Conservation (phyloP, 92 coral and sea anemone genomes). For the Desmophyllum pertusum region DNA sequence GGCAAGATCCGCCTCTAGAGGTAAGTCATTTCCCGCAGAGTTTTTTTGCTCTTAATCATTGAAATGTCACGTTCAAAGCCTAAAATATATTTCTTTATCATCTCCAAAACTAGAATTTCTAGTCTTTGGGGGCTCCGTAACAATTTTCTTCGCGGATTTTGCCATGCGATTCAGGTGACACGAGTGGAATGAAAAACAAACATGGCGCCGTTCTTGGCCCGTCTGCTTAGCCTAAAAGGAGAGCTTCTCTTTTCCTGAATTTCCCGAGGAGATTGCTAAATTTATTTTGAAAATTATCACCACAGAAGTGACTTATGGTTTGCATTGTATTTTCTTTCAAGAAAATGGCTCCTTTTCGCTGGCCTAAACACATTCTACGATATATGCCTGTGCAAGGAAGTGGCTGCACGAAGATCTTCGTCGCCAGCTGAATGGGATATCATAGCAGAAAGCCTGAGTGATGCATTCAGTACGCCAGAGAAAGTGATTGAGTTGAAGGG, state of each 20-base stretch:
- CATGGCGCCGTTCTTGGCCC: no score
- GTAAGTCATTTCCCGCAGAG: slow-evolving; percentile 44
- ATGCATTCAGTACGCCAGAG: slow-evolving; percentile 45
- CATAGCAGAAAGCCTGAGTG: slow-evolving; percentile 55
- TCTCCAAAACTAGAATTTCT: no score
- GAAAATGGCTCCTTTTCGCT: slow-evolving; percentile 72
- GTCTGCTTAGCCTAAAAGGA: no score
- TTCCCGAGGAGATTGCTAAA: slow-evolving; percentile 8
- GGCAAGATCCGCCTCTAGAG: slow-evolving; percentile 23
- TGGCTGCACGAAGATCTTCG: slow-evolving; percentile 46
- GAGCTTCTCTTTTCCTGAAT: slow-evolving; percentile 6
- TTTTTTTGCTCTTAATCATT: slow-evolving; percentile 28
- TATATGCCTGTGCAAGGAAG: slow-evolving; percentile 44
- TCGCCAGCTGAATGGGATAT: slow-evolving; percentile 56
- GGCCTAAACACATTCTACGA: slow-evolving; percentile 54
- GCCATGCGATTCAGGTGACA: no score
- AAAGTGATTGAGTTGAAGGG: slow-evolving; percentile 51
- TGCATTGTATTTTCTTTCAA: slow-evolving; percentile 30
- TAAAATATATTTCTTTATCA: no score
- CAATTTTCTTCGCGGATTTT: no score
- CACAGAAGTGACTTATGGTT: slow-evolving; percentile 19
- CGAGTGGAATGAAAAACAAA: no score
- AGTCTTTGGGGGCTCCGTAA: no score
- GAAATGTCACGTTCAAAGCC: slow-evolving; percentile 35
- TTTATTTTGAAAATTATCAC: slow-evolving; percentile 17